Evolutionary conservation across 2,797 vertebrate genomes (phyloP).

Genomic region (Morelia viridis): DNA sequence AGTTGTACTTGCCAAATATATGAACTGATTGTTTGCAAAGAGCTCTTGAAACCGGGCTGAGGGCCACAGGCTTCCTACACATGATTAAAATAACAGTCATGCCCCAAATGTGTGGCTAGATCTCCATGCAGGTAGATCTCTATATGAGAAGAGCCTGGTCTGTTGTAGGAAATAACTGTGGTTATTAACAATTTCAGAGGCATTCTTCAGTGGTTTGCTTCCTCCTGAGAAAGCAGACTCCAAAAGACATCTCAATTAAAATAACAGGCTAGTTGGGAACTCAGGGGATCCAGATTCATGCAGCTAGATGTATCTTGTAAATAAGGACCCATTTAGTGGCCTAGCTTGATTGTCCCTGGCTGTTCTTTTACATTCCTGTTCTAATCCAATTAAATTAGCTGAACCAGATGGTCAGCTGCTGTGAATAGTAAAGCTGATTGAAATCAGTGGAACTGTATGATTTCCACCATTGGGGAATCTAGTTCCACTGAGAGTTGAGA

Average conservation of each 20-base stretch:
- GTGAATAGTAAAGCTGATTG: slow-evolving; percentile 43
- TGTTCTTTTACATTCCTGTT: slow-evolving; percentile 41
- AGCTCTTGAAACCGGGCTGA: neutral
- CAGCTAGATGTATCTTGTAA: neutral
- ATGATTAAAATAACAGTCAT: neutral
- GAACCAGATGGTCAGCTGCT: slow-evolving; percentile 35
- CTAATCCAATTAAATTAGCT: slow-evolving; percentile 44
- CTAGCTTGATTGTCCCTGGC: slow-evolving; percentile 43
- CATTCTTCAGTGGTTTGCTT: neutral
- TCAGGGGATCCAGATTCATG: neutral
- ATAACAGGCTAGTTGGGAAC: neutral
- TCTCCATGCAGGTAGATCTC: neutral
- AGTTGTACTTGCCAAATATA: neutral
- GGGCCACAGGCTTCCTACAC: neutral
- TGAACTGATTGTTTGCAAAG: neutral
- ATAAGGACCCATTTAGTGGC: slow-evolving; percentile 28
- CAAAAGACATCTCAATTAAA: slow-evolving; percentile 12
- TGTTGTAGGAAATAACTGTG: neutral
- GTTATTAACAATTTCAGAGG: neutral
- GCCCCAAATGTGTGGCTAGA: neutral
- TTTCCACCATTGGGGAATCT: slow-evolving; percentile 39
- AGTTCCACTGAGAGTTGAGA: slow-evolving; percentile 32
- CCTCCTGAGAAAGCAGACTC: neutral
- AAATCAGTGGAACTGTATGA: slow-evolving; percentile 47
- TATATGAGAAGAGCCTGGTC: neutral